These are phyloP conservation scores for Alcis repandata DNA, from an alignment of 2,888 invertebrate species.

Conservation along the genomic window DNA sequence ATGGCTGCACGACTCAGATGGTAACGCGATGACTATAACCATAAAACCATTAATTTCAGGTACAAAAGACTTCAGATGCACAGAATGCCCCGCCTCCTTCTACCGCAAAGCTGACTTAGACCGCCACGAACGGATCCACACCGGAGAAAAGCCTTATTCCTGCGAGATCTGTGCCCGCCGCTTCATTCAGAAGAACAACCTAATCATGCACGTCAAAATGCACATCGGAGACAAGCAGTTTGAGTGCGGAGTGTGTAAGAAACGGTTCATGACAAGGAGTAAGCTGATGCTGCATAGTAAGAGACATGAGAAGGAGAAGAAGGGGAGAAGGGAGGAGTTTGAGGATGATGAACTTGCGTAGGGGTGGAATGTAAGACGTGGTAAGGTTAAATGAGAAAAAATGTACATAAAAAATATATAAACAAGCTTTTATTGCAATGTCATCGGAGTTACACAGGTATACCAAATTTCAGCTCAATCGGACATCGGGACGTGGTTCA, in stretches of 20 bases:
- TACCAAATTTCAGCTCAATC: no score
- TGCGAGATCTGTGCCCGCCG: constrained; percentile 75
- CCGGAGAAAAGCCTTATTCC: constrained; percentile 70
- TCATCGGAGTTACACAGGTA: no score
- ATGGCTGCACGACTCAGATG: no score
- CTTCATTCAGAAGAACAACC: constrained; percentile 76
- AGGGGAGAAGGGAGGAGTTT: constrained; percentile 45
- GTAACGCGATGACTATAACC: no score
- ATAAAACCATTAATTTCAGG: constrained; percentile 51
- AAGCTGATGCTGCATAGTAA: constrained; percentile 68
- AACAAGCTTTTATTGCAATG: no score
- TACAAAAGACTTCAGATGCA: constrained; percentile 72
- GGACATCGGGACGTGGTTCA: no score
- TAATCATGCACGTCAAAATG: constrained; percentile 76
- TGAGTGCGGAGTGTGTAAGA: constrained; percentile 65
- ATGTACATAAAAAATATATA: no score
- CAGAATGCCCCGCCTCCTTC: constrained; percentile 69
- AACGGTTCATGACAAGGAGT: constrained; percentile 71
- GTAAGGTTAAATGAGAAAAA: no score
- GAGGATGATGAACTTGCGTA: constrained; percentile 19
- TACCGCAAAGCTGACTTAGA: constrained; percentile 77
- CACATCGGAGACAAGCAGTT: constrained; percentile 71
- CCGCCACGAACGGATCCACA: constrained; percentile 74
- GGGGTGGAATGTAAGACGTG: not conserved
- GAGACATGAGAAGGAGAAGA: constrained; percentile 70